These are phyloP conservation scores for Pogoniulus pusillus DNA, from an alignment of 2,797 vertebrate species.

Conservation along the genomic window DNA sequence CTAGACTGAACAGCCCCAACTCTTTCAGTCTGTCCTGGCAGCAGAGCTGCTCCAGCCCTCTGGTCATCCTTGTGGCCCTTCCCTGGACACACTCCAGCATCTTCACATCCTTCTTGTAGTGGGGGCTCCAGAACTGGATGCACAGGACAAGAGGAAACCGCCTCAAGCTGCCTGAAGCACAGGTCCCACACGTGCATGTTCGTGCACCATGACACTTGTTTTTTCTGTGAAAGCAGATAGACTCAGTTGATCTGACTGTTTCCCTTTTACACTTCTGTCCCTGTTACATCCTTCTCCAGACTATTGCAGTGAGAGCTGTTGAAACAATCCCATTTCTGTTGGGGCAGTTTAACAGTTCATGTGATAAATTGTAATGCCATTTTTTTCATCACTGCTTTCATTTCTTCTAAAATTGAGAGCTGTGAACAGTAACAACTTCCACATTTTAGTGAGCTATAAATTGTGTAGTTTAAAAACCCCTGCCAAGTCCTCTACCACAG, in stretches of 20 bases:
- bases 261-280: neutral
- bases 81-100: no score
- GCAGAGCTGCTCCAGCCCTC: no score
- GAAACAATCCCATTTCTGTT: neutral
- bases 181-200: rapidly evolving
- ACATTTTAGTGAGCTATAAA: neutral
- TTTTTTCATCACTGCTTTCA: neutral
- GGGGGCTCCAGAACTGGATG: no score
- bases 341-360: neutral
- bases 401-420: neutral
- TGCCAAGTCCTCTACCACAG: neutral
- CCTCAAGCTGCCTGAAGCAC: no score
- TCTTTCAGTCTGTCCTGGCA: no score
- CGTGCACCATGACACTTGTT: neutral
- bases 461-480: neutral
- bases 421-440: neutral
- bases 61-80: no score
- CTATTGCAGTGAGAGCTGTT: neutral
- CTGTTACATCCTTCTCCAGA: neutral
- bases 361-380: neutral
- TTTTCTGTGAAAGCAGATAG: neutral
- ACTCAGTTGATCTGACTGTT: neutral
- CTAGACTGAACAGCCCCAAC: no score
- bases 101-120: no score
- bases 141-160: no score